A percentile compares a stretch with the other conserved stretches of the same genome.
Evolutionary conservation across 2,113 vertebrate species (phyloP).

Genomic region (Varanus komodoensis): DNA sequence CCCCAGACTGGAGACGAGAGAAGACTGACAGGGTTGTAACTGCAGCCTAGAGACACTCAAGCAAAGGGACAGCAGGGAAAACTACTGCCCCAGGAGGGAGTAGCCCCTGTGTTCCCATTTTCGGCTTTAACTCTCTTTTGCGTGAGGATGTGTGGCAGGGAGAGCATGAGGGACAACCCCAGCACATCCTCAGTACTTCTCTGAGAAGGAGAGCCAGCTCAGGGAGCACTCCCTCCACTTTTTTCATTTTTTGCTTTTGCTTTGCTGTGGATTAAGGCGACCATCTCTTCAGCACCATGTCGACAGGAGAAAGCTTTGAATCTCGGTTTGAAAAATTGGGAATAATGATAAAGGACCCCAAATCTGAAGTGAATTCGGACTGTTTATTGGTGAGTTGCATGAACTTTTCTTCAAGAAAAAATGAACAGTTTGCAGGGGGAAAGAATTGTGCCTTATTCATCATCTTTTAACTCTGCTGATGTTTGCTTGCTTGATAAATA

Average conservation of each 20-base stretch:
- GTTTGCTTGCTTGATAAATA: background rate
- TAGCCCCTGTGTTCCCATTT: background rate
- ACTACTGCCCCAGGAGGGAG: background rate
- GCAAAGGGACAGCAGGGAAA: background rate
- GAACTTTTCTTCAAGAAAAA: background rate
- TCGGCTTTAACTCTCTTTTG: background rate
- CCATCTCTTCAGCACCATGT: slow-evolving; percentile 80
- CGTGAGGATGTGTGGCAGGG: slow-evolving; percentile 18
- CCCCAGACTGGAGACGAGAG: slow-evolving; percentile 60
- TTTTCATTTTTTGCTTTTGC: background rate
- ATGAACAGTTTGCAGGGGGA: background rate
- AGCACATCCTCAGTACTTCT: slow-evolving; percentile 24
- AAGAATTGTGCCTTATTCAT: background rate
- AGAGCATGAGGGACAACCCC: slow-evolving; percentile 21
- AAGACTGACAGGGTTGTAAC: slow-evolving; percentile 44
- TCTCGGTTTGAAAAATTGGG: slow-evolving; percentile 97
- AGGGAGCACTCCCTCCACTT: background rate
- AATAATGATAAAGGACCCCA: slow-evolving; percentile 93
- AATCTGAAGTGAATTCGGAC: slow-evolving; percentile 98
- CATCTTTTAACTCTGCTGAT: background rate
- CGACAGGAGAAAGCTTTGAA: slow-evolving; percentile 90
- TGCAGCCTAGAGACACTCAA: slow-evolving; percentile 29
- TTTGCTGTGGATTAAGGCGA: slow-evolving; percentile 64
- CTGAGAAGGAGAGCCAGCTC: slow-evolving; percentile 44
- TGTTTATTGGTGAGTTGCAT: slow-evolving; percentile 94